Conservation (phyloP, 1,140 invertebrate genomes). For the Centruroides vittatus region DNA sequence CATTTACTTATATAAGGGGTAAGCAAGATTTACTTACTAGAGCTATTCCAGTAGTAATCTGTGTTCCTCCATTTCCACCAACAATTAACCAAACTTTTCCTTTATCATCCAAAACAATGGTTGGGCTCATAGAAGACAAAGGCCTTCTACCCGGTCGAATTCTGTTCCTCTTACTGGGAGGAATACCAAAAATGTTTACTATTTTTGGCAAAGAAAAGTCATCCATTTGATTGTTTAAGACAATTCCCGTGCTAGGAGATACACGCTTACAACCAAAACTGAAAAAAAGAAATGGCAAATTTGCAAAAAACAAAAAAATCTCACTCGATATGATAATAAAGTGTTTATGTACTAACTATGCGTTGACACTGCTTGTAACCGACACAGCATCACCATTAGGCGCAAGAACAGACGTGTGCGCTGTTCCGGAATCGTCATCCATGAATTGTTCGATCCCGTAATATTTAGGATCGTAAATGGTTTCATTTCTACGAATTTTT, state of each 20-base stretch:
- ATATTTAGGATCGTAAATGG: slow-evolving; percentile 44
- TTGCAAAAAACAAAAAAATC: slow-evolving; percentile 14
- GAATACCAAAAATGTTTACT: slow-evolving; percentile 59
- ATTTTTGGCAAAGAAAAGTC: slow-evolving; percentile 74
- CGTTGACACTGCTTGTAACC: slow-evolving; percentile 81
- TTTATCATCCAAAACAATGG: slow-evolving; percentile 55
- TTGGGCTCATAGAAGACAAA: slow-evolving; percentile 80
- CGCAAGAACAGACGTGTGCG: slow-evolving; percentile 71
- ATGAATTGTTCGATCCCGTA: slow-evolving; percentile 47
- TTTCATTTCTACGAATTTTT: slow-evolving; percentile 40
- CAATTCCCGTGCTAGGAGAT: slow-evolving; percentile 62
- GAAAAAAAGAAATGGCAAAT: slow-evolving; percentile 2
- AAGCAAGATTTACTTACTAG: slow-evolving; percentile 32
- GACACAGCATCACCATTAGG: slow-evolving; percentile 81
- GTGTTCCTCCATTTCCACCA: slow-evolving; percentile 83
- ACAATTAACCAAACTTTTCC: slow-evolving; percentile 62
- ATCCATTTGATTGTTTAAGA: slow-evolving; percentile 90
- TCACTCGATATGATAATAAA: no score
- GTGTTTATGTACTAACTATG: slow-evolving; percentile 52
- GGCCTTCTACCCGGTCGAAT: slow-evolving; percentile 65
- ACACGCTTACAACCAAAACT: slow-evolving; percentile 33
- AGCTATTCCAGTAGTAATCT: slow-evolving; percentile 44
- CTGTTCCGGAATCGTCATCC: slow-evolving; percentile 62
- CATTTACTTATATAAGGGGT: no score
- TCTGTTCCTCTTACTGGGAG: slow-evolving; percentile 60